phyloP scores from a whole-genome alignment of 2,797 vertebrate genomes.

The Poeciliopsis gracilis region DNA sequence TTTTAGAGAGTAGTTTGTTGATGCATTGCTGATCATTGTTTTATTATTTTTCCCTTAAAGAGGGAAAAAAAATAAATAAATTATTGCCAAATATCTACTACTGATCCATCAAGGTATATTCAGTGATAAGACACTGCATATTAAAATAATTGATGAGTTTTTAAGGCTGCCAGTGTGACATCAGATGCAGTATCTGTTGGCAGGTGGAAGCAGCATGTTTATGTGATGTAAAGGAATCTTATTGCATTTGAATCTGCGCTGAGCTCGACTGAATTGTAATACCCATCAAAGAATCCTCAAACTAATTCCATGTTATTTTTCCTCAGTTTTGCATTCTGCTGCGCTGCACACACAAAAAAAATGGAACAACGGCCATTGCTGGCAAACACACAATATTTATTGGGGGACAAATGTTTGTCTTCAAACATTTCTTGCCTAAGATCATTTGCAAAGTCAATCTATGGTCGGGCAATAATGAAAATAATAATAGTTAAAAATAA shows the following conservation, averaged over 20 bases:
- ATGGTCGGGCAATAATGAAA: background rate
- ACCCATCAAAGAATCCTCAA: background rate
- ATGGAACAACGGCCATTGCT: background rate
- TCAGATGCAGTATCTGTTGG: constrained; percentile 51
- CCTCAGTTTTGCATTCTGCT: background rate
- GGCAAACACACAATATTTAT: no score
- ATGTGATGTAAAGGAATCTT: constrained; percentile 15
- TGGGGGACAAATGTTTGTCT: no score
- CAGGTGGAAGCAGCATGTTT: constrained; percentile 41
- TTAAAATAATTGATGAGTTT: constrained; percentile 45
- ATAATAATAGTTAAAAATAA: no score
- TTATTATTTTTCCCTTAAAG: constrained; percentile 3
- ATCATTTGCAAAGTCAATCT: background rate
- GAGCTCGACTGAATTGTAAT: constrained; percentile 20
- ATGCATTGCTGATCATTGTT: constrained; percentile 51
- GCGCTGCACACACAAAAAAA: background rate
- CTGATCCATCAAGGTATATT: constrained; percentile 43
- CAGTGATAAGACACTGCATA: constrained; percentile 50
- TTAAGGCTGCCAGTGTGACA: constrained; percentile 28
- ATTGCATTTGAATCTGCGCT: constrained; percentile 6
- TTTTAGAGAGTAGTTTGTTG: constrained; percentile 49
- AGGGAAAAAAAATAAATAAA: constrained; percentile 41
- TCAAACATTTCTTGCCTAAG: no score
- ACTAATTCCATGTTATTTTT: background rate
- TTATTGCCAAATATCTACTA: constrained; percentile 58